Conservation (phyloP, 2,888 invertebrate species). For the Lycaena phlaeas region DNA sequence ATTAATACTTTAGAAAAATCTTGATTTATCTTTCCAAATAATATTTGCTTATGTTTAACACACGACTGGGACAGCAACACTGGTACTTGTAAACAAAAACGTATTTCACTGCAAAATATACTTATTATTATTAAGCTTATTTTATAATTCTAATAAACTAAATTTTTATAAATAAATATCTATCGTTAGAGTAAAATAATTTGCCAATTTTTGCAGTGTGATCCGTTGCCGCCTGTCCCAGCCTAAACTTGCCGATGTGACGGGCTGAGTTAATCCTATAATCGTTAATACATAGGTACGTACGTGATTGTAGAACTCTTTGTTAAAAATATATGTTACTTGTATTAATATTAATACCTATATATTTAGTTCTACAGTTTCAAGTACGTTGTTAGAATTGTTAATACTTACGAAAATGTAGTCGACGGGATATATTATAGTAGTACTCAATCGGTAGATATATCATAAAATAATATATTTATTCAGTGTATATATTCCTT, state of each 20-base stretch:
- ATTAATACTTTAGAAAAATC: too few relatives aligned
- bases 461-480: too few relatives aligned
- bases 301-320: constrained; percentile 5
- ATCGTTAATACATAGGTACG: constrained; percentile 5
- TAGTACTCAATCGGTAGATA: too few relatives aligned
- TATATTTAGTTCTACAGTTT: constrained; percentile 3
- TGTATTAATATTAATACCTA: too few relatives aligned
- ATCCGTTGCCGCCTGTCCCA: constrained; percentile 4
- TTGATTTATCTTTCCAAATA: too few relatives aligned
- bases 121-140: too few relatives aligned
- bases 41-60: too few relatives aligned
- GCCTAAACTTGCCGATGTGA: background rate
- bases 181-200: background rate
- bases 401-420: too few relatives aligned
- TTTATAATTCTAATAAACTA: too few relatives aligned
- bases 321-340: background rate
- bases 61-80: too few relatives aligned
- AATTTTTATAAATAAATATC: background rate
- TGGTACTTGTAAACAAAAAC: background rate
- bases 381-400: constrained; percentile 1
- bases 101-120: constrained; percentile 5
- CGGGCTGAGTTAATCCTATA: background rate
- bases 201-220: constrained; percentile 3
- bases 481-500: too few relatives aligned
- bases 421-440: too few relatives aligned